Conservation (phyloP, 2,888 invertebrate genomes). For the Nephrotoma appendiculata region DNA sequence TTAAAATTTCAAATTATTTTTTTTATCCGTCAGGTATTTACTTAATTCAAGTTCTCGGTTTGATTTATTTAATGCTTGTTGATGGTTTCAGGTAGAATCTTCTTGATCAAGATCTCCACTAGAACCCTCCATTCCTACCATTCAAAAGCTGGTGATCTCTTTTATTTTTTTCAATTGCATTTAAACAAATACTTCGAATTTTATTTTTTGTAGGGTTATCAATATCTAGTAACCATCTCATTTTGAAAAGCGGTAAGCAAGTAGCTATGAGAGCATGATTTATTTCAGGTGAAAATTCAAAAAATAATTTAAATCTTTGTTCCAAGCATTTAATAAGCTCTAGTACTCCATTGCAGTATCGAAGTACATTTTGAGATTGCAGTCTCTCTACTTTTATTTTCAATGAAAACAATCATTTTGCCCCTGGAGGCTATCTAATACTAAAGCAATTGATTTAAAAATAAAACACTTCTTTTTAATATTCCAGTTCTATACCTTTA, state of each 20-base stretch:
- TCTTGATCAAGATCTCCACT: no score
- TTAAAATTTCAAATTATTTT: not conserved
- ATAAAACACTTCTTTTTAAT: not conserved
- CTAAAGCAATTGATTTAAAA: not conserved
- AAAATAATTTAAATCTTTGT: no score
- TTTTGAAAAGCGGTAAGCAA: not conserved
- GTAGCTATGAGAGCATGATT: not conserved
- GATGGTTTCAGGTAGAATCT: no score
- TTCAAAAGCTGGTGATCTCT: no score
- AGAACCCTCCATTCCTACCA: no score
- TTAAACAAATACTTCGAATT: not conserved
- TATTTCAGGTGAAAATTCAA: not conserved
- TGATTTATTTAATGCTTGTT: no score
- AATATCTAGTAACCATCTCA: not conserved
- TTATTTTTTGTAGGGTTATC: not conserved
- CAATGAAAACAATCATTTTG: not conserved
- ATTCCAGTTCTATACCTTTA: no score
- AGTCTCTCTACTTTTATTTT: not conserved
- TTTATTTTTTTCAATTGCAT: not conserved
- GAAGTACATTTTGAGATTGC: not conserved
- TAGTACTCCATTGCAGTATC: no score
- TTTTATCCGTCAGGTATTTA: no score
- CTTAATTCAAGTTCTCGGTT: no score
- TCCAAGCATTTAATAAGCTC: no score
- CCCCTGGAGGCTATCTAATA: not conserved